Evolutionary conservation across 2,797 vertebrate species (phyloP).

Genomic region (Lates japonicus): DNA sequence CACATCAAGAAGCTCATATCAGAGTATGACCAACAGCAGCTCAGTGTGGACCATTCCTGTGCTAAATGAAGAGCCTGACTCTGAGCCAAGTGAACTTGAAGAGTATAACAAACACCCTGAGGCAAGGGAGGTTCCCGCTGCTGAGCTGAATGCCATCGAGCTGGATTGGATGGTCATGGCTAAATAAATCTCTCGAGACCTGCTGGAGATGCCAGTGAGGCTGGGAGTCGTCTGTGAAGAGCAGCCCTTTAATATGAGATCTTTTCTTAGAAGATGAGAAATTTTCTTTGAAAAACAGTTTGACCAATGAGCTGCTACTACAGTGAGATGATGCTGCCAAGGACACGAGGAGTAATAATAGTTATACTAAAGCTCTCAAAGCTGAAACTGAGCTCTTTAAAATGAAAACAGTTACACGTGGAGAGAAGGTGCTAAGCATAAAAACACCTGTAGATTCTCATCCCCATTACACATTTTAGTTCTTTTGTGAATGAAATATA

Average conservation of each 20-base stretch:
- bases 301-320: conserved; percentile 7
- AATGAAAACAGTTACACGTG: conserved; percentile 7
- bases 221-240: conserved; percentile 18
- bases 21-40: conserved; percentile 91
- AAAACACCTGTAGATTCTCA: conserved; percentile 50
- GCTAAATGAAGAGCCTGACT: conserved; percentile 42
- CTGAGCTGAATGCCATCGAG: conserved; percentile 32
- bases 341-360: background rate
- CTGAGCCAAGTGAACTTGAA: background rate
- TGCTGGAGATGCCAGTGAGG: conserved; percentile 22
- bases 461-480: background rate
- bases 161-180: conserved; percentile 20
- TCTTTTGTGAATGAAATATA: conserved; percentile 40
- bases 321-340: conserved; percentile 6
- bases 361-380: conserved; percentile 27
- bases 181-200: conserved; percentile 1
- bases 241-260: background rate
- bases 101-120: conserved; percentile 9
- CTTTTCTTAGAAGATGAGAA: conserved; percentile 7
- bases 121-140: conserved; percentile 17
- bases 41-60: conserved; percentile 63
- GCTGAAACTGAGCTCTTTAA: conserved; percentile 9
- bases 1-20: conserved; percentile 96
- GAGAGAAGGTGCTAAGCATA: conserved; percentile 40
- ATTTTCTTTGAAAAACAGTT: conserved; percentile 12